Evolutionary conservation across 53 echinoderm and acorn worm genomes (phyloP).

Genomic region (Hippasteria phrygiana): DNA sequence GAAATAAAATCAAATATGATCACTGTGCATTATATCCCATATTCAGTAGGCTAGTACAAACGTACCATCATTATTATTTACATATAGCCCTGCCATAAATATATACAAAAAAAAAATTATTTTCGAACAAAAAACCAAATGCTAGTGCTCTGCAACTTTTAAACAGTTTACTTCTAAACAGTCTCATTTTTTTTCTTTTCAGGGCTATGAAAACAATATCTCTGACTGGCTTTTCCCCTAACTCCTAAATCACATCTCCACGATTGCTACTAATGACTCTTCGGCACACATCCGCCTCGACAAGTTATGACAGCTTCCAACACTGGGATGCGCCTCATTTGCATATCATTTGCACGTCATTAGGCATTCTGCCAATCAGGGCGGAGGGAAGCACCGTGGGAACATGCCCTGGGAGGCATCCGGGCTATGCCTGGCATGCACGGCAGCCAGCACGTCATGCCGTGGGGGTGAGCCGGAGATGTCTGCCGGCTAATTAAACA

Average conservation of each 20-base stretch:
- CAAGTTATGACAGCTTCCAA: not conserved
- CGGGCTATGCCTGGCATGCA: slow-evolving; percentile 31
- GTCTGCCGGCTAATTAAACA: slow-evolving; percentile 52
- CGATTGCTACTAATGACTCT: not conserved
- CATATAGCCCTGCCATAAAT: no score
- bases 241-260: not conserved
- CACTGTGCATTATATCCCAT: no score
- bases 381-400: slow-evolving; percentile 57
- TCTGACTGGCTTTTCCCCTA: not conserved
- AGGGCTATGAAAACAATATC: not conserved
- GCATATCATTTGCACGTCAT: slow-evolving; percentile 35
- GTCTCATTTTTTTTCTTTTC: not conserved
- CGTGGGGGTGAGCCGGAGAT: not conserved
- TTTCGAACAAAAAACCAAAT: no score
- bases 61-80: no score
- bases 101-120: no score
- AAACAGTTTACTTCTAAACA: no score
- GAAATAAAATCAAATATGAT: no score
- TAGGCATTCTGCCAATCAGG: slow-evolving; percentile 20
- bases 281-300: not conserved
- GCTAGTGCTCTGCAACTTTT: no score
- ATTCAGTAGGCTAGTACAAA: no score
- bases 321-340: not conserved
- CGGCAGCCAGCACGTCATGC: slow-evolving; percentile 42
- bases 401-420: slow-evolving; percentile 56